A percentile compares a stretch with the other conserved stretches of the same genome.
phyloP scores from a whole-genome alignment of 1,140 invertebrate genomes.

The Drosophila pectinifera region DNA sequence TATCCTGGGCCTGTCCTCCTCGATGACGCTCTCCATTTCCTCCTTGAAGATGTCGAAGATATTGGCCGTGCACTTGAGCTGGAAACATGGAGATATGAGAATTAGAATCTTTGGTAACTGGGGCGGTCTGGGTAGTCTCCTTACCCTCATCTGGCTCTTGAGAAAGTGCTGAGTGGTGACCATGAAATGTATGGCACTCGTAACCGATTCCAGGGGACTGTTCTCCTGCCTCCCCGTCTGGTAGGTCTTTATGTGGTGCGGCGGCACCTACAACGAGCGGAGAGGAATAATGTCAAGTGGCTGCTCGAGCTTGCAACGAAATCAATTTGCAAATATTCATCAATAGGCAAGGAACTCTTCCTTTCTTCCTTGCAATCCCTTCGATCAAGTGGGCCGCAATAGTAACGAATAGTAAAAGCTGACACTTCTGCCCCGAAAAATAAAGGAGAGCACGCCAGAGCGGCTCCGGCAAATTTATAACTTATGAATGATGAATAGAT shows the following conservation, averaged over 20 bases:
- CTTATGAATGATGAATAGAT: conserved; percentile 84
- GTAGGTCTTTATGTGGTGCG: conserved; percentile 81
- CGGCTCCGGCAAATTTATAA: conserved; percentile 77
- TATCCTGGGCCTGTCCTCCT: conserved; percentile 81
- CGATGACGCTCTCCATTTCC: conserved; percentile 81
- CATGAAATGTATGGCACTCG: conserved; percentile 85
- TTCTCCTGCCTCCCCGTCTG: conserved; percentile 77
- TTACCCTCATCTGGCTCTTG: conserved; percentile 86
- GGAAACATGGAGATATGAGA: conserved; percentile 3
- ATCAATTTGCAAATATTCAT: conserved; percentile 75
- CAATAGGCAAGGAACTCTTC: conserved; percentile 26
- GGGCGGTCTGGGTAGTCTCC: conserved; percentile 1
- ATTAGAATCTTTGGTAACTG: conserved; percentile 18
- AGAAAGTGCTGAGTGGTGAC: conserved; percentile 86
- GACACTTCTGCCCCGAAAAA: conserved; percentile 65
- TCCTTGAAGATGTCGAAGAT: conserved; percentile 84
- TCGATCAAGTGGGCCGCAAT: conserved; percentile 40
- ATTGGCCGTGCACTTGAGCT: conserved; percentile 83
- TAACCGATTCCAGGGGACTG: conserved; percentile 77
- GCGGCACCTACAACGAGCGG: conserved; percentile 66
- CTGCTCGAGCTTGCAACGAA: conserved; percentile 37
- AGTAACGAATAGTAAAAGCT: conserved; percentile 32
- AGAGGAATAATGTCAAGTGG: conserved; percentile 66
- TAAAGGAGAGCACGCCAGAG: conserved; percentile 50
- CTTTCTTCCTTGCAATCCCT: conserved; percentile 28